Evolutionary conservation across 1,140 invertebrate species (phyloP).

Genomic region (Nixonia krombeini): DNA sequence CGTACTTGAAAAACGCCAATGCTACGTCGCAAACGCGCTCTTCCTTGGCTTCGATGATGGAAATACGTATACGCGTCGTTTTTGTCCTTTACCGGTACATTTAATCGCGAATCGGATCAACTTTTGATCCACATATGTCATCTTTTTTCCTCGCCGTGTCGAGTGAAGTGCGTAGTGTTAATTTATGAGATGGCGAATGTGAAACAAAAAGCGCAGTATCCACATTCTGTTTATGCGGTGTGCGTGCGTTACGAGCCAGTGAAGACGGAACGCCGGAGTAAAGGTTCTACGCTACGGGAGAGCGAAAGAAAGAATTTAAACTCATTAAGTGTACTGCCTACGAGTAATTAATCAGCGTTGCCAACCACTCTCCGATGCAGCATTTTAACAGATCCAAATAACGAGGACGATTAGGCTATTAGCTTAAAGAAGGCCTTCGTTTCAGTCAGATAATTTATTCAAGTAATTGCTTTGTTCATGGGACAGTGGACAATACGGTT

Average conservation of each 20-base stretch:
- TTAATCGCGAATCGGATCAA: no score
- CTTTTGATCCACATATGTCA: no score
- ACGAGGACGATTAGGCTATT: constrained; percentile 1
- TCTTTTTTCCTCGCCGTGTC: not conserved
- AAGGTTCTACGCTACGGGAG: constrained; percentile 2
- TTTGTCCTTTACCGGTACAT: no score
- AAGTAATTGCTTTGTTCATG: not conserved
- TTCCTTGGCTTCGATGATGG: no score
- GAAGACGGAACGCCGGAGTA: not conserved
- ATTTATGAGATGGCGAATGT: not conserved
- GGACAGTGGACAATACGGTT: no score
- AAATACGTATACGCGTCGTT: no score
- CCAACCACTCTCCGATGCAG: constrained; percentile 1
- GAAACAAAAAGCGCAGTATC: not conserved
- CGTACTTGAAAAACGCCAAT: no score
- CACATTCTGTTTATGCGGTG: not conserved
- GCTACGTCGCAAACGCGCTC: no score
- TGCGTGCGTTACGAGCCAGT: constrained; percentile 3
- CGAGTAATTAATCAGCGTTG: constrained; percentile 7
- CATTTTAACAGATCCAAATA: constrained; percentile 4
- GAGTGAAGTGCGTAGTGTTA: no score
- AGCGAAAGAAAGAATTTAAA: constrained; percentile 7
- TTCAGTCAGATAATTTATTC: not conserved
- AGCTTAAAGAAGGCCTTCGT: not conserved
- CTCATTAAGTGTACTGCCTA: constrained; percentile 2